Base-by-base conservation (phyloP, 2,113 vertebrate genomes). In the Bufo bufo region DNA sequence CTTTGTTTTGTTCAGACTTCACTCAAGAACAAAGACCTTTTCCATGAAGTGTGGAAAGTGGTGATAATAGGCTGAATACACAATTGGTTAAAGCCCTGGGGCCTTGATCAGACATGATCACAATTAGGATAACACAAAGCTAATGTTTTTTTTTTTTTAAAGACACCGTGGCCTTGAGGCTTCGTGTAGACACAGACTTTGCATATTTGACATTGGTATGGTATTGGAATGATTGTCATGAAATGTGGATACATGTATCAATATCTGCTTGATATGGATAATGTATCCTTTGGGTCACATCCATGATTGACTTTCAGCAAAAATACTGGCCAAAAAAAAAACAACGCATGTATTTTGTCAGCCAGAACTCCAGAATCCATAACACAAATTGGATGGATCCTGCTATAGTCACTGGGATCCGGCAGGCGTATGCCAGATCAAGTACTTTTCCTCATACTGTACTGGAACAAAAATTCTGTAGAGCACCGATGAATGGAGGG, bases 1-100 rank as follows among this genome's bases (percentile, higher is more conserved):
- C 63, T 88, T 82, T 87, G 65, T 87, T 89, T 89, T 85, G 82
- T 71, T 59, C 69, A 49, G 72, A 33, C 65, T 85, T 84, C 80
- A 61, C 79, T 77, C 54, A 79, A 84, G 23, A 47, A 85, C 86
- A 83, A 82, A 82, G 45, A 33, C 66, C 86, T 52, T 49, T 74
- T 47, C n/a, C 61, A 56, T 47, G 33, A 59, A 86, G 85, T 16
- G 84, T 82, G 82, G 86, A 72, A 82, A 59, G 69, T 82, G 69
- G 79, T 49, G 54, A 63, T 83, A 75, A 83, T 50, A 43, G 86
- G n/a, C 23, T 49, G 52, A 81, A 74, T 87, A 33, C 78, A 82
- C 78, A 87, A 63, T 87, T 72, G 52, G 19, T 82, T 82, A 72
- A 52, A 56, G 58, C 43, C 86, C 52, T 14, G 65, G 58, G 59